A percentile compares a stretch with the other conserved stretches of the same genome.
These are phyloP conservation scores for Chiroxiphia lanceolata DNA, from an alignment of 2,797 vertebrate species.

Conservation along the genomic window DNA sequence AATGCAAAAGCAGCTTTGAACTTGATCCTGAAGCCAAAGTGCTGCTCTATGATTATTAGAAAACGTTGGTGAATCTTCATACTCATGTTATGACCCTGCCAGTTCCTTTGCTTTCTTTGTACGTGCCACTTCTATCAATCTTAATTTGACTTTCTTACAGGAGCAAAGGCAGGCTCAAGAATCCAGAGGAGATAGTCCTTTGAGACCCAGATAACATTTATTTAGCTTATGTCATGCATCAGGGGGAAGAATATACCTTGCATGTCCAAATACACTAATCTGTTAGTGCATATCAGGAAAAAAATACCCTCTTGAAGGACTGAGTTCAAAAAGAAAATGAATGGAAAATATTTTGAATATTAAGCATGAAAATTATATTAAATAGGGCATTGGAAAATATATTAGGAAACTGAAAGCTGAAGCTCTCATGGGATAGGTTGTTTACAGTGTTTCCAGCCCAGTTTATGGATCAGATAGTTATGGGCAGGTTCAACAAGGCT, in stretches of 20 bases:
- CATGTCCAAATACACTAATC: neutral
- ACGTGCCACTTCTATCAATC: neutral
- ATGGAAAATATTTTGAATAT: neutral
- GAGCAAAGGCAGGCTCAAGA: neutral
- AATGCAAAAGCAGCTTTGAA: neutral
- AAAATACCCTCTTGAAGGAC: neutral
- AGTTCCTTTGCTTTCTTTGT: neutral
- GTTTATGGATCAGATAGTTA: neutral
- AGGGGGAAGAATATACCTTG: neutral
- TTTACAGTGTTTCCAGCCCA: neutral
- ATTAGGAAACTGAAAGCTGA: neutral
- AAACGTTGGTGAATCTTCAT: neutral
- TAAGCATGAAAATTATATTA: neutral
- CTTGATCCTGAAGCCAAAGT: neutral
- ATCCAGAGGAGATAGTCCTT: neutral
- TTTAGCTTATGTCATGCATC: neutral
- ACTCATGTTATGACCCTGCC: neutral
- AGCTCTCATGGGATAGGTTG: neutral
- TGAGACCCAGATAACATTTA: neutral
- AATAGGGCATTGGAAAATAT: neutral
- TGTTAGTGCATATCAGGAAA: neutral
- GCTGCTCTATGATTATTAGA: neutral
- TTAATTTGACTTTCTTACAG: slow-evolving; percentile 13
- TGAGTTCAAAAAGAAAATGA: neutral
- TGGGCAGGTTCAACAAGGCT: neutral